Evolutionary conservation across 2,888 invertebrate genomes (phyloP).

Genomic region (Rugalucina vietnamica): DNA sequence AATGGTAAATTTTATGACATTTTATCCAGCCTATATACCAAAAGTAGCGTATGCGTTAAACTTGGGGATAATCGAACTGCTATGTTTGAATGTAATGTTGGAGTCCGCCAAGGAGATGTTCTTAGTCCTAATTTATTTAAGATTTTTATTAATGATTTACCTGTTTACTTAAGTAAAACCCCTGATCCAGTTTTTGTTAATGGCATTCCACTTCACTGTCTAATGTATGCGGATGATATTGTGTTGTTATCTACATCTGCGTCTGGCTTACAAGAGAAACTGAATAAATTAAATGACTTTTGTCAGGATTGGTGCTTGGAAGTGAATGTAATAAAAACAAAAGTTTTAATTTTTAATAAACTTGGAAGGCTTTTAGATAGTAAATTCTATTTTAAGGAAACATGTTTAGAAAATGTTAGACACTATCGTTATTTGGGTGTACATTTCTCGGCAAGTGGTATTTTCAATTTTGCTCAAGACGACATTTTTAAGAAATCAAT

Average conservation of each 20-base stretch:
- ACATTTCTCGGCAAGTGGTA: background rate
- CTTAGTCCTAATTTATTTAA: no score
- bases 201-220: background rate
- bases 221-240: background rate
- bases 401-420: background rate
- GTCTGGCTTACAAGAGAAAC: background rate
- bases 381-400: background rate
- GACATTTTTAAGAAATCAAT: constrained; percentile 1
- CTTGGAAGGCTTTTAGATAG: background rate
- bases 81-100: background rate
- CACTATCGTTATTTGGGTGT: constrained; percentile 1
- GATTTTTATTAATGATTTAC: background rate
- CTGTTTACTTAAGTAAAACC: background rate
- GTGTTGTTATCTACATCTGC: background rate
- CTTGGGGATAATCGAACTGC: background rate
- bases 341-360: background rate
- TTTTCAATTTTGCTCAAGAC: background rate
- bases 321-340: background rate
- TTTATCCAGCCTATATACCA: no score
- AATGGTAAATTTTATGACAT: constrained; percentile 8
- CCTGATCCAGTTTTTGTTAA: background rate
- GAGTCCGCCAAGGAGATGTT: no score
- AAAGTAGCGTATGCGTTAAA: background rate
- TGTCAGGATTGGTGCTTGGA: background rate
- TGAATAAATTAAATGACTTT: background rate